Evolutionary conservation across 2,113 vertebrate species (phyloP).

Genomic region (Cariama cristata): DNA sequence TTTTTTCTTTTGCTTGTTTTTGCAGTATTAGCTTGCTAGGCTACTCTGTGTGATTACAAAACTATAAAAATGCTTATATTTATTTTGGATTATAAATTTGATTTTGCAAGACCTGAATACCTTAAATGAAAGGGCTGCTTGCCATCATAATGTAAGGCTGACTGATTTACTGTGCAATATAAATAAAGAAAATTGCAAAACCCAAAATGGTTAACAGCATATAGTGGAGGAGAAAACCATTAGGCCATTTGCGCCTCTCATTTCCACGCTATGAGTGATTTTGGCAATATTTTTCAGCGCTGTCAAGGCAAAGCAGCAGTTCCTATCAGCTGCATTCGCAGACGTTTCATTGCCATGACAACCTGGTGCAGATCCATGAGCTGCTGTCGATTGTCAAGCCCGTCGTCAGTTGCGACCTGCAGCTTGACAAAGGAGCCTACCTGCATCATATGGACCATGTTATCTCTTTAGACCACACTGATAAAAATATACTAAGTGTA

Average conservation of each 20-base stretch:
- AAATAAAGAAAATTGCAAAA: not conserved
- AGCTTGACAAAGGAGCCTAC: not conserved
- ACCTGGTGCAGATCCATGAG: not conserved
- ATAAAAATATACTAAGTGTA: no score
- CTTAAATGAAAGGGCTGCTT: not conserved
- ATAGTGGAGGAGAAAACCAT: not conserved
- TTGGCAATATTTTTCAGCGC: not conserved
- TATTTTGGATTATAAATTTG: not conserved
- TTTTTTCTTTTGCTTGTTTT: not conserved
- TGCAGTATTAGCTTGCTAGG: rapidly evolving
- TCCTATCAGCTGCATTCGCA: not conserved
- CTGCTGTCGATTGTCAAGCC: not conserved
- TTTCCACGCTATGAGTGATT: not conserved
- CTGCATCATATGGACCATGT: not conserved
- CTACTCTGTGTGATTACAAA: not conserved
- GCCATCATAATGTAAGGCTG: not conserved
- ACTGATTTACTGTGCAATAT: not conserved
- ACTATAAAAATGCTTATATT: not conserved
- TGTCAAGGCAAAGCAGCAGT: not conserved
- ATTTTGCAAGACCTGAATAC: not conserved
- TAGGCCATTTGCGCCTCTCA: not conserved
- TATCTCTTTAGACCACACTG: not conserved
- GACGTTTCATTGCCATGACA: constrained; percentile 13
- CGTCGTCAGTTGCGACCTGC: not conserved
- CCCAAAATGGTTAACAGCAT: not conserved